Evolutionary conservation across 2,888 invertebrate genomes (phyloP).

Genomic region (Lasioglossum vierecki): DNA sequence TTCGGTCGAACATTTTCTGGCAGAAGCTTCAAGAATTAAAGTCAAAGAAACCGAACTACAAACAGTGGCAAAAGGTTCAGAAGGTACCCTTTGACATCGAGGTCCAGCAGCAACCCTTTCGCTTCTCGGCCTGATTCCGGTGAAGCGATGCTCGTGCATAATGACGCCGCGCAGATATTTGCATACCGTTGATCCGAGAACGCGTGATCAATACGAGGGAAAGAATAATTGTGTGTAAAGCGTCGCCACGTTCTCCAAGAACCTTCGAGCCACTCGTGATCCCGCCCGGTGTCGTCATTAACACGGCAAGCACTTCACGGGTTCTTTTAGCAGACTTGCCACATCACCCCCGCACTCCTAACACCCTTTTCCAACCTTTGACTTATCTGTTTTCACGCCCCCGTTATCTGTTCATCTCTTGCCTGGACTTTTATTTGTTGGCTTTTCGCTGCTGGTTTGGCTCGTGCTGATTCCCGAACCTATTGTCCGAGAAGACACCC

Average conservation of each 20-base stretch:
- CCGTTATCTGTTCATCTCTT: slow-evolving; percentile 52
- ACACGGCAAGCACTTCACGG: slow-evolving; percentile 41
- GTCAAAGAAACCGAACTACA: background rate
- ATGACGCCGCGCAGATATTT: slow-evolving; percentile 13
- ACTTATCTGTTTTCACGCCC: slow-evolving; percentile 44
- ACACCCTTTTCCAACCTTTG: slow-evolving; percentile 28
- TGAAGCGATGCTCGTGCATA: slow-evolving; percentile 1
- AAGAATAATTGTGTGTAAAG: slow-evolving; percentile 35
- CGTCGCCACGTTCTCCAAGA: background rate
- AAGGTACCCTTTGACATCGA: background rate
- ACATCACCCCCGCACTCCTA: background rate
- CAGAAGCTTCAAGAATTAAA: background rate
- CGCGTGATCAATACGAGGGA: slow-evolving; percentile 15
- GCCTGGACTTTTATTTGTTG: slow-evolving; percentile 39
- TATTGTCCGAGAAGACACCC: slow-evolving; percentile 49
- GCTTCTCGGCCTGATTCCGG: background rate
- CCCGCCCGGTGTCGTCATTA: slow-evolving; percentile 42
- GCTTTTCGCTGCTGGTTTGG: slow-evolving; percentile 47
- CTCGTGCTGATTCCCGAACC: slow-evolving; percentile 57
- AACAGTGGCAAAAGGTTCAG: background rate
- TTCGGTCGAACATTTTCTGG: background rate
- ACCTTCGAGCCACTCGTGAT: slow-evolving; percentile 29
- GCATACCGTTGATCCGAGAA: background rate
- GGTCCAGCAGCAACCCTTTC: background rate
- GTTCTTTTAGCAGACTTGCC: background rate